These are phyloP conservation scores for Timema cristinae DNA, from an alignment of 2,888 invertebrate genomes.

Conservation along the genomic window DNA sequence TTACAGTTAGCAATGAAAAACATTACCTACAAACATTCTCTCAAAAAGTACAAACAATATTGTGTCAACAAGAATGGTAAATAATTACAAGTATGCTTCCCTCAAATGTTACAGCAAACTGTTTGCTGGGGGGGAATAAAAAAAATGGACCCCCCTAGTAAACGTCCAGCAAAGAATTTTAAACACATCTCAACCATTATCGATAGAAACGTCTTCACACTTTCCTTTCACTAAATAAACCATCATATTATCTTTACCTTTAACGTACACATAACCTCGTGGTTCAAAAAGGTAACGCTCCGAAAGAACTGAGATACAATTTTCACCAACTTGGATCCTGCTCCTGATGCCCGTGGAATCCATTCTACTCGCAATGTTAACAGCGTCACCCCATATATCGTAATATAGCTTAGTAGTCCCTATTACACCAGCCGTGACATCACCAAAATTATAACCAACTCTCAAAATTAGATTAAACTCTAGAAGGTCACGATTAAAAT, in stretches of 20 bases:
- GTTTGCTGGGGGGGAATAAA: no score
- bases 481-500: conserved; percentile 84
- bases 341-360: conserved; percentile 91
- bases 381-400: conserved; percentile 98
- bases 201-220: conserved; percentile 9
- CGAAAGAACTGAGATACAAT: conserved; percentile 65
- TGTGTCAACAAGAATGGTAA: no score
- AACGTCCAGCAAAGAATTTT: no score
- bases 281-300: conserved; percentile 80
- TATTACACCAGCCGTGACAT: conserved; percentile 93
- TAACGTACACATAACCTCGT: conserved; percentile 92
- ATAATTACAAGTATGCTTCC: no score
- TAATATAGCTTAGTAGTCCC: conserved; percentile 94
- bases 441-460: conserved; percentile 90
- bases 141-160: no score
- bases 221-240: conserved; percentile 60
- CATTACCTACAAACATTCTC: no score
- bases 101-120: no score
- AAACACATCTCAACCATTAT: conserved; percentile 22
- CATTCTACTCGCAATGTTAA: conserved; percentile 96
- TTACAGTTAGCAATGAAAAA: no score
- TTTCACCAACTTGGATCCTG: conserved; percentile 76
- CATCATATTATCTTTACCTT: conserved; percentile 95
- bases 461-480: conserved; percentile 83
- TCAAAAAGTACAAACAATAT: no score